Evolutionary conservation across 1,140 invertebrate genomes (phyloP).

Genomic region (Cydia fagiglandana): DNA sequence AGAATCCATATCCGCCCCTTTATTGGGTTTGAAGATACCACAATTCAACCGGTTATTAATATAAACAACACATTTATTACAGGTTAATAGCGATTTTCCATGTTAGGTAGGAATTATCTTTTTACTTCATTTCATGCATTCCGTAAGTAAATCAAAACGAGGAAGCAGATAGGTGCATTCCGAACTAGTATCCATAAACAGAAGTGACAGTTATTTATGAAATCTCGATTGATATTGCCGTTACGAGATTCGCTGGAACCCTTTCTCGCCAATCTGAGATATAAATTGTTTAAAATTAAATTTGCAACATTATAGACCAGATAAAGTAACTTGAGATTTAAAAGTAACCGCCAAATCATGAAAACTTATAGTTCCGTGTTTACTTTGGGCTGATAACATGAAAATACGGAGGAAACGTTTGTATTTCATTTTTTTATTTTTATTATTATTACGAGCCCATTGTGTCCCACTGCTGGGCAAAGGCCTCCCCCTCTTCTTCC

Average conservation of each 20-base stretch:
- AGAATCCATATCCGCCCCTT: background rate
- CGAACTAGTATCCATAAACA: constrained; percentile 7
- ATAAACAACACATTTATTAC: background rate
- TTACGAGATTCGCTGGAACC: constrained; percentile 12
- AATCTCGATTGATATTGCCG: constrained; percentile 22
- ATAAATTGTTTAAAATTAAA: background rate
- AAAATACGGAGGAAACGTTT: background rate
- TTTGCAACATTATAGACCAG: background rate
- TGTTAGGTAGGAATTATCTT: background rate
- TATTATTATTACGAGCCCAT: too few species aligned
- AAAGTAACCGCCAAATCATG: background rate
- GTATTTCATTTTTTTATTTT: too few species aligned
- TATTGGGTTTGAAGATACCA: background rate
- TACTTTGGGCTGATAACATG: background rate
- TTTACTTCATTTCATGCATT: constrained; percentile 9
- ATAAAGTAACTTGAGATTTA: background rate
- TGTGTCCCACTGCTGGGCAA: too few species aligned
- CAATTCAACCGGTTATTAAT: background rate
- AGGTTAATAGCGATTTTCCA: background rate
- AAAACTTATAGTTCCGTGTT: background rate
- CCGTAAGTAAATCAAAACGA: background rate
- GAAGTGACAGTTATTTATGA: constrained; percentile 25
- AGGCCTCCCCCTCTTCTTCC: too few species aligned
- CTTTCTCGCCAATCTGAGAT: background rate
- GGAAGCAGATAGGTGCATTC: constrained; percentile 10